Percentiles rank a stretch among this genome's conserved stretches.
Evolutionary conservation across 2,888 invertebrate species (phyloP).

Genomic region (Timema podura): DNA sequence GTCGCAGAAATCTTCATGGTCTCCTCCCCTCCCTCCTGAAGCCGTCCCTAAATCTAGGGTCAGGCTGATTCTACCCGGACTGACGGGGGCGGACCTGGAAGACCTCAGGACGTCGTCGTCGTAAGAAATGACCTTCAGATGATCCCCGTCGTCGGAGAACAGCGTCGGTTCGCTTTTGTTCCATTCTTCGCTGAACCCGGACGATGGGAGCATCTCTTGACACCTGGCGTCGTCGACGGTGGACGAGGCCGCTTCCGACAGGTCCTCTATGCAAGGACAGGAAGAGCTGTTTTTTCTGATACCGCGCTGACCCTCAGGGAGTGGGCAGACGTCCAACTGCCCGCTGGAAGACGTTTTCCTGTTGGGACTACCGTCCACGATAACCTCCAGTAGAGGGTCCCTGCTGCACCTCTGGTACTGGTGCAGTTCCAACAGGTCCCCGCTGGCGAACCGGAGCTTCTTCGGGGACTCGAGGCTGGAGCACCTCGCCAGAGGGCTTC

Average conservation of each 20-base stretch:
- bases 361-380: constrained; percentile 55
- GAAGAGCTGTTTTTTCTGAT: constrained; percentile 43
- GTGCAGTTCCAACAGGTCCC: constrained; percentile 56
- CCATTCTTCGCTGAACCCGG: too few species aligned
- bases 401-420: constrained; percentile 25
- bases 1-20: too few species aligned
- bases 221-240: too few species aligned
- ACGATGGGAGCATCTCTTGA: too few species aligned
- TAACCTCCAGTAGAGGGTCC: constrained; percentile 51
- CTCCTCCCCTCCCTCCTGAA: too few species aligned
- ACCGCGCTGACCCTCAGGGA: background rate
- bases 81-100: too few species aligned
- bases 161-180: too few species aligned
- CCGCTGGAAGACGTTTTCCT: constrained; percentile 45
- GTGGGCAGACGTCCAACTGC: background rate
- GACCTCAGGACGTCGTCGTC: too few species aligned
- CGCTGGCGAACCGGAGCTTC: constrained; percentile 72
- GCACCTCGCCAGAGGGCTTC: constrained; percentile 52
- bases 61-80: too few species aligned
- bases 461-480: constrained; percentile 82
- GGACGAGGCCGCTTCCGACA: constrained; percentile 32
- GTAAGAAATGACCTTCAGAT: too few species aligned
- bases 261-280: constrained; percentile 66
- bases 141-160: too few species aligned
- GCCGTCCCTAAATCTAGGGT: too few species aligned